Conservation (phyloP, 2,113 vertebrate genomes). For the Perca fluviatilis region DNA sequence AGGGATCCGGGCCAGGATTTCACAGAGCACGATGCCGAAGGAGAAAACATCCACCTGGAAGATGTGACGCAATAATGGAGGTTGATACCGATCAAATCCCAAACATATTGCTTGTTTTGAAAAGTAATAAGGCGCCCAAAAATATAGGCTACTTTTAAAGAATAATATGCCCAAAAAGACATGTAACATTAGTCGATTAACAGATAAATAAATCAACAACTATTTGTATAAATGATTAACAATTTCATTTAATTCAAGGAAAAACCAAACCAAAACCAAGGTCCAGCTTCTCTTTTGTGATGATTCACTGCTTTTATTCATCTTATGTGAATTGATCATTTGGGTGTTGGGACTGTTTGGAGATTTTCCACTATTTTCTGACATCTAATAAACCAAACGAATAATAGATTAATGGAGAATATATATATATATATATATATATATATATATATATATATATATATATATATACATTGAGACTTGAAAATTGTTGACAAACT, state of each 20-base stretch:
- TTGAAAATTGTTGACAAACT: too few species aligned
- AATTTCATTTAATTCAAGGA: too few species aligned
- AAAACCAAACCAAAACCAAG: too few species aligned
- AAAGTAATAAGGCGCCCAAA: not conserved
- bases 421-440: too few species aligned
- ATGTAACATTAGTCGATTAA: not conserved
- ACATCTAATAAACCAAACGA: not conserved
- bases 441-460: too few species aligned
- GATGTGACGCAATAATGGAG: not conserved
- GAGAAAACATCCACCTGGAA: slow-evolving; percentile 92
- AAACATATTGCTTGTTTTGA: not conserved
- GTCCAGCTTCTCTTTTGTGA: too few species aligned
- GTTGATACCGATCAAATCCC: not conserved
- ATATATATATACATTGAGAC: too few species aligned
- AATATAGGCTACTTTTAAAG: not conserved
- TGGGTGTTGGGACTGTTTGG: not conserved
- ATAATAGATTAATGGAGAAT: not conserved
- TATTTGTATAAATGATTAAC: not conserved
- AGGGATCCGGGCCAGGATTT: slow-evolving; percentile 89
- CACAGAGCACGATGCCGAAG: slow-evolving; percentile 92
- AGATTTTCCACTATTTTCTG: not conserved
- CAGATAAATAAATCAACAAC: not conserved
- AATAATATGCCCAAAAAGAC: not conserved
- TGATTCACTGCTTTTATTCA: too few species aligned
- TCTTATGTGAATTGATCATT: not conserved